Percentiles rank a stretch among this genome's conserved stretches.
phyloP scores from a whole-genome alignment of 2,113 vertebrate species.

The Laticauda laticaudata region DNA sequence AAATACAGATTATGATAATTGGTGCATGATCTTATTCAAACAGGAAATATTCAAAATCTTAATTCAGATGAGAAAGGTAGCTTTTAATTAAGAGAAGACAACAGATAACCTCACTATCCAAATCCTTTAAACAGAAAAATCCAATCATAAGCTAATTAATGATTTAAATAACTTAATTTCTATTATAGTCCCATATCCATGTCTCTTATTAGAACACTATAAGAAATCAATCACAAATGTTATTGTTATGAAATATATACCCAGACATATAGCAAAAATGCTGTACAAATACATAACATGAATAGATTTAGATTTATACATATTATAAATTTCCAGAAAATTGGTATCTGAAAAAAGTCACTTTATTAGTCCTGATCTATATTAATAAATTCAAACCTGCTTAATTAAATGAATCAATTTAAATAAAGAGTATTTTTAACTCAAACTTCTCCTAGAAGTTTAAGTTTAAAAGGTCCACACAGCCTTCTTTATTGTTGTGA shows the following conservation, averaged over 20 bases:
- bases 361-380: conserved; percentile 54
- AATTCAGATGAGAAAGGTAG: neutral
- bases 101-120: neutral
- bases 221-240: conserved; percentile 51
- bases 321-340: conserved; percentile 56
- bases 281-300: neutral
- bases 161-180: conserved; percentile 55
- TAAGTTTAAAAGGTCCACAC: conserved; percentile 30
- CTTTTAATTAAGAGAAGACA: neutral
- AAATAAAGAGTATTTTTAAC: conserved; percentile 57
- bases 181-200: conserved; percentile 41
- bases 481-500: conserved; percentile 36
- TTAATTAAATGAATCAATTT: conserved; percentile 59
- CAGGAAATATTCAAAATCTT: neutral
- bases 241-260: conserved; percentile 44
- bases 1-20: neutral
- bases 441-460: conserved; percentile 58
- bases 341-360: conserved; percentile 57
- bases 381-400: conserved; percentile 67
- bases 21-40: neutral
- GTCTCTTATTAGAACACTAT: conserved; percentile 48
- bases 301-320: neutral
- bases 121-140: neutral
- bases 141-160: neutral
- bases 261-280: neutral